phyloP scores from a whole-genome alignment of 2,113 vertebrate species.

The Athene cunicularia region DNA sequence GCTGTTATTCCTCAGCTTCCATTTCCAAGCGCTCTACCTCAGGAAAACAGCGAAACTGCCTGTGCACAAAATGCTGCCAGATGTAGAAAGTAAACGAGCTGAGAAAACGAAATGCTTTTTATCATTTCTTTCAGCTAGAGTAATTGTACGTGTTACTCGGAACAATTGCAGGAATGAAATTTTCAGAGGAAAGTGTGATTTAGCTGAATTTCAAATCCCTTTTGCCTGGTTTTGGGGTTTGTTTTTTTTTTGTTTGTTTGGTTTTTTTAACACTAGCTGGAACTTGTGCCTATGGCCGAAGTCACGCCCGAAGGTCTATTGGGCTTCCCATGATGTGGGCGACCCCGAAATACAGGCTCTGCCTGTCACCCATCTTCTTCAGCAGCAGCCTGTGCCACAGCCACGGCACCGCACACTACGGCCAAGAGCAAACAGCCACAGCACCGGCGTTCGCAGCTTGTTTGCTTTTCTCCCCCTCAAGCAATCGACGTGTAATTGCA shows the following conservation, averaged over 20 bases:
- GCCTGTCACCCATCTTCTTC: background rate
- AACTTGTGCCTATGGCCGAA: background rate
- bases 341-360: background rate
- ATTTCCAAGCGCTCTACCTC: background rate
- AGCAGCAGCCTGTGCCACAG: background rate
- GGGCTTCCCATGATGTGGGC: background rate
- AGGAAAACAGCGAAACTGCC: background rate
- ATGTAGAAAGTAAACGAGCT: slow-evolving; percentile 53
- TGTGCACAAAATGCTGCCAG: slow-evolving; percentile 15
- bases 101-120: slow-evolving; percentile 46
- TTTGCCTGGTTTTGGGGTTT: background rate
- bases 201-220: background rate
- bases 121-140: slow-evolving; percentile 38
- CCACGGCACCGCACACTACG: background rate
- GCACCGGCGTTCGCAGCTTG: background rate
- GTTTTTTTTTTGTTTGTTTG: no score
- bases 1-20: slow-evolving; percentile 8
- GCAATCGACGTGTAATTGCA: background rate
- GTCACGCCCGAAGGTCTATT: background rate
- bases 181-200: slow-evolving; percentile 1
- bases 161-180: slow-evolving; percentile 28
- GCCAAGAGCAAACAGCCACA: background rate
- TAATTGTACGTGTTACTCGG: background rate
- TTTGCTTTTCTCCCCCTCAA: background rate
- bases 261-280: background rate